phyloP scores from a whole-genome alignment of 2,113 vertebrate species.

The Prochilodus magdalenae region DNA sequence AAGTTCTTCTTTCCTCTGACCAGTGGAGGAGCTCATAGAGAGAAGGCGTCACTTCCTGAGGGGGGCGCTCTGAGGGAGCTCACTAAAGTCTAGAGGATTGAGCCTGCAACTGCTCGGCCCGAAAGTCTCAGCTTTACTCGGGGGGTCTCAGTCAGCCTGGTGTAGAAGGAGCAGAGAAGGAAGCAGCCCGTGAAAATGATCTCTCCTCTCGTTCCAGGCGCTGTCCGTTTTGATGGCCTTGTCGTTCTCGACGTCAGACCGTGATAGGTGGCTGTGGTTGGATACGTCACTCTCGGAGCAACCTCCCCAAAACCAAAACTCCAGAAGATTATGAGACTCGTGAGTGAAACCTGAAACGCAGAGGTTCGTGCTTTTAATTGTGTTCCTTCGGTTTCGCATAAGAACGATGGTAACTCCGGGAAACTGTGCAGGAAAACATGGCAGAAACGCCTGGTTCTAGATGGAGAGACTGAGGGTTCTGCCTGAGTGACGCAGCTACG shows the following conservation, averaged over 20 bases:
- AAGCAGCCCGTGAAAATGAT: neutral
- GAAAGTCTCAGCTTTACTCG: constrained; percentile 77
- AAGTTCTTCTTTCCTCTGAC: neutral
- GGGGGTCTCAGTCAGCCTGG: constrained; percentile 33
- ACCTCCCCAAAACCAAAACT: constrained; percentile 88
- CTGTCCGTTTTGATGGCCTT: constrained; percentile 90
- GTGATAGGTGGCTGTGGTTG: constrained; percentile 91
- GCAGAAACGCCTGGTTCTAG: constrained; percentile 86
- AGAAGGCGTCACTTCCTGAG: constrained; percentile 83
- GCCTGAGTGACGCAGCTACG: constrained; percentile 64
- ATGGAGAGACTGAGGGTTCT: constrained; percentile 82
- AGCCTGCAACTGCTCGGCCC: constrained; percentile 91
- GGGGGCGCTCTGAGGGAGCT: constrained; percentile 84
- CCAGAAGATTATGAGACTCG: constrained; percentile 88
- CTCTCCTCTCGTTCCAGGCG: constrained; percentile 71
- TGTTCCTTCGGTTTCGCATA: too few relatives aligned
- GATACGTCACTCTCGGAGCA: constrained; percentile 88
- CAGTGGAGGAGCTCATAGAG: constrained; percentile 86
- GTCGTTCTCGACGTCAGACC: constrained; percentile 90
- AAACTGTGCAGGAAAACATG: constrained; percentile 74
- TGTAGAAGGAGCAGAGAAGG: neutral
- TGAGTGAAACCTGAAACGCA: constrained; percentile 56
- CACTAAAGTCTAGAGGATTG: constrained; percentile 81
- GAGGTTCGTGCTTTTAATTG: neutral
- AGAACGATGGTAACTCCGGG: too few relatives aligned